These are phyloP conservation scores for Saccostrea glomerata DNA, from an alignment of 1,140 invertebrate genomes.

Conservation along the genomic window DNA sequence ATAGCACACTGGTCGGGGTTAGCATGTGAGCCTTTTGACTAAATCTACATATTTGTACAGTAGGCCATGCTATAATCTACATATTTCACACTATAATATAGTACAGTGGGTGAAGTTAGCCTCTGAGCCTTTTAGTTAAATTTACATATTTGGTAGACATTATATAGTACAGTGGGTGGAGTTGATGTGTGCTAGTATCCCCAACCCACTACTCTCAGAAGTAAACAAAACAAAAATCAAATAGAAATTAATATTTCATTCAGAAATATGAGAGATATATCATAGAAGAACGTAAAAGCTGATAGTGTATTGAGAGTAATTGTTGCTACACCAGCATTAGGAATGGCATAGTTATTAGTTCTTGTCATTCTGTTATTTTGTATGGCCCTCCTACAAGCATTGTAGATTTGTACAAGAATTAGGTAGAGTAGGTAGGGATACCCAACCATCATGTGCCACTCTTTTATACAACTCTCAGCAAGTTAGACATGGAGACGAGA, in stretches of 20 bases:
- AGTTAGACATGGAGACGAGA: not conserved
- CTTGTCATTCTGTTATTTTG: conserved; percentile 18
- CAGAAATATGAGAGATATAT: conserved; percentile 36
- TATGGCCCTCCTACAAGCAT: conserved; percentile 39
- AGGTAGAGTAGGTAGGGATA: conserved; percentile 37
- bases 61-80: too few relatives aligned
- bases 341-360: conserved; percentile 44
- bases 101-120: too few relatives aligned
- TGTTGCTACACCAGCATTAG: conserved; percentile 45
- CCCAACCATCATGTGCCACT: conserved; percentile 10
- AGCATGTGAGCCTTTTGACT: too few relatives aligned
- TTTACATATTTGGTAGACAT: too few relatives aligned
- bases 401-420: conserved; percentile 44
- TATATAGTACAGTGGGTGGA: too few relatives aligned
- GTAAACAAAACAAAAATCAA: not conserved
- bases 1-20: too few relatives aligned
- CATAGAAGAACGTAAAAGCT: not conserved
- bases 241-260: conserved; percentile 48
- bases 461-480: conserved; percentile 39
- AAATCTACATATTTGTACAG: too few relatives aligned
- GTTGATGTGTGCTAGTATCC: too few relatives aligned
- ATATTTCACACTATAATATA: too few relatives aligned
- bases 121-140: too few relatives aligned
- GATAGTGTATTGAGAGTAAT: conserved; percentile 15
- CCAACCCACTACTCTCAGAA: not conserved